phyloP scores from a whole-genome alignment of 2,797 vertebrate species.

The Sphaeramia orbicularis region DNA sequence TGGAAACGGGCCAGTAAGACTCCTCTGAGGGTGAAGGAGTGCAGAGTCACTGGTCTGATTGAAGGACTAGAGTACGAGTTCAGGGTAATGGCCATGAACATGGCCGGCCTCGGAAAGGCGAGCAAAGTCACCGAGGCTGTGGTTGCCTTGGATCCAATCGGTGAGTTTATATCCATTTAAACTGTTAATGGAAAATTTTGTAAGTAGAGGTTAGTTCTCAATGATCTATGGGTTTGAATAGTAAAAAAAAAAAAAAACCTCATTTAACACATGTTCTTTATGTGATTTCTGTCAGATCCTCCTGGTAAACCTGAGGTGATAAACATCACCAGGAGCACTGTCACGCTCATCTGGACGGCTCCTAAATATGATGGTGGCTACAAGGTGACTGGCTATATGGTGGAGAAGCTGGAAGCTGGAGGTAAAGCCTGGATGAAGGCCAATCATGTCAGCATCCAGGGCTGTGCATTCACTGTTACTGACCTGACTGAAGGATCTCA shows the following conservation, averaged over 20 bases:
- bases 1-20: constrained; percentile 97
- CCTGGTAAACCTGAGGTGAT: constrained; percentile 99
- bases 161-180: constrained; percentile 80
- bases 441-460: constrained; percentile 95
- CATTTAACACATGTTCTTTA: not conserved
- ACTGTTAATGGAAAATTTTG: too few relatives aligned
- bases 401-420: constrained; percentile 94
- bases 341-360: constrained; percentile 96
- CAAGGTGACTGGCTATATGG: constrained; percentile 94
- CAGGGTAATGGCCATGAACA: constrained; percentile 97
- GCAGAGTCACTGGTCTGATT: constrained; percentile 93
- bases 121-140: constrained; percentile 92
- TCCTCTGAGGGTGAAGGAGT: constrained; percentile 95
- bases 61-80: constrained; percentile 99
- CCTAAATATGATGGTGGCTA: constrained; percentile 98
- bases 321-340: constrained; percentile 92
- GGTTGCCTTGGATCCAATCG: constrained; percentile 97
- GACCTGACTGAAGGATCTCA: constrained; percentile 93
- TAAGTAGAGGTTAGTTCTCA: too few relatives aligned
- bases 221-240: constrained; percentile 1
- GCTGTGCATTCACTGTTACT: constrained; percentile 95
- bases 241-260: too few relatives aligned
- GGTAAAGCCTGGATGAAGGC: constrained; percentile 96
- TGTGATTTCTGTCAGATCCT: constrained; percentile 86
- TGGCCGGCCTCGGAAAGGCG: constrained; percentile 96